Evolutionary conservation across 2,113 vertebrate species (phyloP).

Genomic region (Oostethus manadensis): DNA sequence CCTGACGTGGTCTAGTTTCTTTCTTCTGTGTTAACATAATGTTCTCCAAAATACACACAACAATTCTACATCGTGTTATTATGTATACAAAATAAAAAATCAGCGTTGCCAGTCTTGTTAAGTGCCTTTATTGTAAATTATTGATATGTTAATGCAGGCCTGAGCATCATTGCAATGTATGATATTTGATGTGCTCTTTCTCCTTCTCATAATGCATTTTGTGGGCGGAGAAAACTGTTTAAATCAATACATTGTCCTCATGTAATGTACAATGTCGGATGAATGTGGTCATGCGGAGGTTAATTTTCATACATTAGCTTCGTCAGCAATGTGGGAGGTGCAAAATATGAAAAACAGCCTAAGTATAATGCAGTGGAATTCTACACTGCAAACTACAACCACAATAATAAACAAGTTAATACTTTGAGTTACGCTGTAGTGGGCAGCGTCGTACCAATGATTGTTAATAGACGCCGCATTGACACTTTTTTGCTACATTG

Average conservation of each 20-base stretch:
- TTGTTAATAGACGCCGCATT: no score
- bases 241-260: slow-evolving; percentile 20
- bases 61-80: not conserved
- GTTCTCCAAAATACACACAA: no score
- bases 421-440: no score
- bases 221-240: slow-evolving; percentile 17
- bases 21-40: no score
- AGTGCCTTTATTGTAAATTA: slow-evolving; percentile 1
- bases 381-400: not conserved
- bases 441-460: no score
- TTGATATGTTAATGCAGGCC: slow-evolving; percentile 10
- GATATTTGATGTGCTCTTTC: slow-evolving; percentile 6
- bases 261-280: slow-evolving; percentile 8
- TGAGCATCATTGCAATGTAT: not conserved
- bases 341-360: not conserved
- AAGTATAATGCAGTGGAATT: not conserved
- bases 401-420: not conserved
- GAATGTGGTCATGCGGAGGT: not conserved
- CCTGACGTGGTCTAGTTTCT: slow-evolving; percentile 77
- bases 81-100: not conserved
- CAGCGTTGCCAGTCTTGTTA: not conserved
- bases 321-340: not conserved
- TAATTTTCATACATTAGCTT: not conserved
- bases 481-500: no score
- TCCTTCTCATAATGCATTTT: slow-evolving; percentile 20